phyloP scores from a whole-genome alignment of 2,113 vertebrate species.

The Noctilio leporinus region DNA sequence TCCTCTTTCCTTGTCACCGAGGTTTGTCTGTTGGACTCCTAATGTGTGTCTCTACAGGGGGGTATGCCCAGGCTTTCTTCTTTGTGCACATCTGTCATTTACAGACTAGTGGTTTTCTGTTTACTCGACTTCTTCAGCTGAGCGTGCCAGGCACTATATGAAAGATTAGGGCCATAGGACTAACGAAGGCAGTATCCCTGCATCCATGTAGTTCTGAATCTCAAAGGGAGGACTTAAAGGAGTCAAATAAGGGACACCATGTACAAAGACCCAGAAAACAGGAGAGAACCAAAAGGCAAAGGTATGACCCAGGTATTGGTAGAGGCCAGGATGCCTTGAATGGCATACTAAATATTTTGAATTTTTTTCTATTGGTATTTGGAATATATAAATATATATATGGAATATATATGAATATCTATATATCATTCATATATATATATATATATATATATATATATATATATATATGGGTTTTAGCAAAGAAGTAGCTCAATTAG shows the following conservation, averaged over 20 bases:
- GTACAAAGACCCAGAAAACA: background rate
- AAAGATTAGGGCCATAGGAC: background rate
- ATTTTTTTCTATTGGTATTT: background rate
- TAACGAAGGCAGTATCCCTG: background rate
- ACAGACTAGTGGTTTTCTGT: background rate
- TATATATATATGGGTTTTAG: background rate
- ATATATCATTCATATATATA: too few species aligned
- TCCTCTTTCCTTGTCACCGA: background rate
- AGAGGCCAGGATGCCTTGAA: background rate
- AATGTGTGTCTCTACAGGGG: background rate
- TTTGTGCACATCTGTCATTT: background rate
- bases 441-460: too few species aligned
- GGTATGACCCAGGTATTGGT: background rate
- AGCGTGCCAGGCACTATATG: background rate
- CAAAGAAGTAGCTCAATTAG: background rate
- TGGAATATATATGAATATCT: too few species aligned
- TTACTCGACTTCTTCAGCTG: background rate
- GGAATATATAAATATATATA: background rate
- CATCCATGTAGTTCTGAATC: background rate
- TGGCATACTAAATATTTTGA: background rate
- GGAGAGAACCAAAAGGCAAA: background rate
- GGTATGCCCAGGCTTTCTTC: background rate
- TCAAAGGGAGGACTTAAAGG: background rate
- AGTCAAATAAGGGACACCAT: too few species aligned
- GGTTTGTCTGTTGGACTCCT: background rate